Evolutionary conservation across 2,113 vertebrate genomes (phyloP).

Genomic region (Aldabrachelys gigantea): DNA sequence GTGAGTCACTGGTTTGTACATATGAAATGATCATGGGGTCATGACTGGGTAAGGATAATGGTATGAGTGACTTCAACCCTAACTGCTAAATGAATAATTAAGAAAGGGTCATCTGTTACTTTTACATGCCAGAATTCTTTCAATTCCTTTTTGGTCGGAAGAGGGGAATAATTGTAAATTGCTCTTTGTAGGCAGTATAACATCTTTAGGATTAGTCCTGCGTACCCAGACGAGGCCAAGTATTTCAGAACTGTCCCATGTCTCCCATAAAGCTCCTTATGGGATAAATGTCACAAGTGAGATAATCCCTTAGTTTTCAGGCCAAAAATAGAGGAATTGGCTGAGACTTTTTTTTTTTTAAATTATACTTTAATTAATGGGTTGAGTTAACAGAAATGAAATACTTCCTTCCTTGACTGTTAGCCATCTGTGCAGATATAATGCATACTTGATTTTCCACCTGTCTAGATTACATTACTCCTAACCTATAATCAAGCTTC

Average conservation of each 20-base stretch:
- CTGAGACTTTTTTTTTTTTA: neutral
- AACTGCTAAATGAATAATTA: neutral
- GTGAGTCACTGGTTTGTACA: neutral
- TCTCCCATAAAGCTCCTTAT: neutral
- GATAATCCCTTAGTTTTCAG: conserved; percentile 22
- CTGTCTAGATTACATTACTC: neutral
- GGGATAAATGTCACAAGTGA: conserved; percentile 30
- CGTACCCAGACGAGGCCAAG: neutral
- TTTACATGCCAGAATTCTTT: neutral
- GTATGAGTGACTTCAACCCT: neutral
- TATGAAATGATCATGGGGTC: neutral
- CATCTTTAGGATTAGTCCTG: neutral
- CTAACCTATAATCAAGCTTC: neutral
- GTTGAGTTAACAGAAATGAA: neutral
- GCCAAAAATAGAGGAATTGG: neutral
- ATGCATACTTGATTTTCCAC: neutral
- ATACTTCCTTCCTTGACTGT: conserved; percentile 21
- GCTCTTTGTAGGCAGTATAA: neutral
- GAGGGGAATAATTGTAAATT: neutral
- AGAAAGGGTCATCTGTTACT: neutral
- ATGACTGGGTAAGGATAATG: neutral
- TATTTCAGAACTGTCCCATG: neutral
- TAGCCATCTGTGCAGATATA: neutral
- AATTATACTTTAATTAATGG: conserved; percentile 8
- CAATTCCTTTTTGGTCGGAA: neutral